Evolutionary conservation across 2,113 vertebrate species (phyloP).

Genomic region (Oxygymnocypris stewartii): DNA sequence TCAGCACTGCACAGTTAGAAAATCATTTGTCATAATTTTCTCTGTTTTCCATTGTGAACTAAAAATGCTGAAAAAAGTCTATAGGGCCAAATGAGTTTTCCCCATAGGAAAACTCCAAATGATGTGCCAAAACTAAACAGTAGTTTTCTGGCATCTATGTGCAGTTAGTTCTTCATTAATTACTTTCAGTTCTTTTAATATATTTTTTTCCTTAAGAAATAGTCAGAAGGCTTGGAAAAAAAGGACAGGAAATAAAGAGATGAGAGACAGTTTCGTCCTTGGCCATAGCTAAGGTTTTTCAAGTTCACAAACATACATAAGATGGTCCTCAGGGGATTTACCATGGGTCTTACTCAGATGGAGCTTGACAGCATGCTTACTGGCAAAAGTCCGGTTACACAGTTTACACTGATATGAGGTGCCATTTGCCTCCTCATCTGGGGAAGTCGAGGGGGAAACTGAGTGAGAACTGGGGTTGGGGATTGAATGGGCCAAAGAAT

Average conservation of each 20-base stretch:
- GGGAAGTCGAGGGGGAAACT: slow-evolving; percentile 77
- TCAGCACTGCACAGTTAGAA: slow-evolving; percentile 87
- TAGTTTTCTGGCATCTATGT: slow-evolving; percentile 90
- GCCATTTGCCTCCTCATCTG: slow-evolving; percentile 85
- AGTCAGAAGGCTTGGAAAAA: slow-evolving; percentile 64
- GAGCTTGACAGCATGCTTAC: slow-evolving; percentile 98
- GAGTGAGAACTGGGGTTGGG: slow-evolving; percentile 65
- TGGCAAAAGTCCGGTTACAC: slow-evolving; percentile 99
- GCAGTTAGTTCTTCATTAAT: slow-evolving; percentile 73
- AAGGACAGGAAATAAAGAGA: slow-evolving; percentile 60
- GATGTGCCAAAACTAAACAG: slow-evolving; percentile 92
- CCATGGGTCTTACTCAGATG: slow-evolving; percentile 99
- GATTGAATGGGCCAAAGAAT: slow-evolving; percentile 69
- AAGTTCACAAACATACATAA: slow-evolving; percentile 93
- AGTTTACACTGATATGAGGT: slow-evolving; percentile 95
- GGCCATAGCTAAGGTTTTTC: slow-evolving; percentile 94
- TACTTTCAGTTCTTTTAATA: slow-evolving; percentile 57
- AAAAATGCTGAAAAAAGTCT: slow-evolving; percentile 73
- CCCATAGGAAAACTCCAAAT: slow-evolving; percentile 82
- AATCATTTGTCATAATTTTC: slow-evolving; percentile 54
- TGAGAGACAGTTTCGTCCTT: slow-evolving; percentile 56
- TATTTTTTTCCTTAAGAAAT: slow-evolving; percentile 62
- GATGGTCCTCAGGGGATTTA: slow-evolving; percentile 98
- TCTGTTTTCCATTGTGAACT: slow-evolving; percentile 52
- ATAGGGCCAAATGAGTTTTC: slow-evolving; percentile 77